phyloP scores from a whole-genome alignment of 2,797 vertebrate species.

The Sebastolobus alascanus region DNA sequence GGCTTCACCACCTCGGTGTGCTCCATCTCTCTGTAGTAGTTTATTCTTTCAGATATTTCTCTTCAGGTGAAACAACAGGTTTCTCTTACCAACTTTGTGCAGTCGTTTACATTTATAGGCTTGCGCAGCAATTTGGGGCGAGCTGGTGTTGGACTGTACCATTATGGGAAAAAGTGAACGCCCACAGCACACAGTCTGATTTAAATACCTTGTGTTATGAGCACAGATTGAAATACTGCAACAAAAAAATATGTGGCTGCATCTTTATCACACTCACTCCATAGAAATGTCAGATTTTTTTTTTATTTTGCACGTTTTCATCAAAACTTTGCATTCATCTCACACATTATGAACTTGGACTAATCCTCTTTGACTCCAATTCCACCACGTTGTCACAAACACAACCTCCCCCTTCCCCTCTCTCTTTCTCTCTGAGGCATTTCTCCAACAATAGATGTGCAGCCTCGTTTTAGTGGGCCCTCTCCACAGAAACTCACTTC shows the following conservation, averaged over 20 bases:
- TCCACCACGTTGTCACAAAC: conserved; percentile 78
- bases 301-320: neutral
- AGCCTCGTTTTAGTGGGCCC: conserved; percentile 27
- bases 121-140: conserved; percentile 54
- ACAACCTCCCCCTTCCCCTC: conserved; percentile 22
- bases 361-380: conserved; percentile 68
- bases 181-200: conserved; percentile 20
- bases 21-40: conserved; percentile 81
- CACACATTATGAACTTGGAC: conserved; percentile 65
- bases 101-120: conserved; percentile 68
- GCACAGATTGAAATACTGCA: accelerated
- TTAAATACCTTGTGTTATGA: neutral
- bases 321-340: neutral
- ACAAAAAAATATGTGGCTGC: neutral
- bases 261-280: accelerated
- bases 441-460: conserved; percentile 54
- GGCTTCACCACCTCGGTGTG: conserved; percentile 89
- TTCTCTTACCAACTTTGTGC: conserved; percentile 25
- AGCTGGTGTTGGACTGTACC: conserved; percentile 79
- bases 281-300: accelerated
- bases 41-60: too few species aligned
- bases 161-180: conserved; percentile 59
- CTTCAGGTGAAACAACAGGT: neutral
- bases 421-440: conserved; percentile 29
- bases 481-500: conserved; percentile 14